Evolutionary conservation across 2,888 invertebrate genomes (phyloP).

Genomic region (Diabrotica balteata): DNA sequence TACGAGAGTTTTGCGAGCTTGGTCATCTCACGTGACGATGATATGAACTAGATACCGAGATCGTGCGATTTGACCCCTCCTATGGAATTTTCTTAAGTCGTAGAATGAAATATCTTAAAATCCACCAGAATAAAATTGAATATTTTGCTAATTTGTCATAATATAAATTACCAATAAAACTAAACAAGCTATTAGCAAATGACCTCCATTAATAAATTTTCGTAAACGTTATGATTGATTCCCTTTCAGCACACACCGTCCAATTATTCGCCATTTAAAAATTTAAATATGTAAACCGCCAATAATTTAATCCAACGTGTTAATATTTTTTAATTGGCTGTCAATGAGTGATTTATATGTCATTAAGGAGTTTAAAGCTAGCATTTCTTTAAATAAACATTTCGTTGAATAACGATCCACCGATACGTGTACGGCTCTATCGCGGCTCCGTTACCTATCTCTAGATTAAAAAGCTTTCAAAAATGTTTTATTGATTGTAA

Average conservation of each 20-base stretch:
- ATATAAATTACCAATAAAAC: too few relatives aligned
- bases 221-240: not conserved
- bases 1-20: too few relatives aligned
- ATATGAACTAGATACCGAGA: too few relatives aligned
- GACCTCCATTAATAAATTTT: too few relatives aligned
- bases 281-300: not conserved
- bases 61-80: too few relatives aligned
- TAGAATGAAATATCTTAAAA: too few relatives aligned
- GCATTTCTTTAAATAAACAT: not conserved
- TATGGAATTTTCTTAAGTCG: too few relatives aligned
- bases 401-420: not conserved
- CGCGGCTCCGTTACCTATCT: not conserved
- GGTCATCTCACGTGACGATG: too few relatives aligned
- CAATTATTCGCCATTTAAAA: not conserved
- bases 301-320: not conserved
- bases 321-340: conserved; percentile 8
- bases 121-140: too few relatives aligned
- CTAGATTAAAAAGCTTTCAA: not conserved
- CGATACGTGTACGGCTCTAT: not conserved
- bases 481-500: not conserved
- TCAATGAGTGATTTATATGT: conserved; percentile 4
- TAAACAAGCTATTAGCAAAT: too few relatives aligned
- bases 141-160: too few relatives aligned
- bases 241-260: not conserved
- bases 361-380: conserved; percentile 1